These are phyloP conservation scores for Anser cygnoides DNA, from an alignment of 2,113 vertebrate species.

Conservation along the genomic window DNA sequence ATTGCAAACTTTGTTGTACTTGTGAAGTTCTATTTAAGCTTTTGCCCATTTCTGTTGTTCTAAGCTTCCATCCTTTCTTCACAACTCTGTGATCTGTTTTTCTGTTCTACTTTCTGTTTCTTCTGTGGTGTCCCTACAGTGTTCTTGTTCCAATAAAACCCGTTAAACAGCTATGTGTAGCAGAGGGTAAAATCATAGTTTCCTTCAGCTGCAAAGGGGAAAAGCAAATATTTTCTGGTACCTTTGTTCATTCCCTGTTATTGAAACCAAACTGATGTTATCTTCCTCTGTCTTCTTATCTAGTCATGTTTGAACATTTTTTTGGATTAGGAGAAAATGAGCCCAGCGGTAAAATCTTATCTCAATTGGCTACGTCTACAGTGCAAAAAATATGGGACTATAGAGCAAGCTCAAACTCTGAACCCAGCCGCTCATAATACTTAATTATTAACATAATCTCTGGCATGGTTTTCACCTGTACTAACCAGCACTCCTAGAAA, in stretches of 20 bases:
- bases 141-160: not conserved
- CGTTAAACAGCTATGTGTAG: not conserved
- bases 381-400: not conserved
- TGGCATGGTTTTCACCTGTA: not conserved
- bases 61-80: not conserved
- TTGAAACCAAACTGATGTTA: not conserved
- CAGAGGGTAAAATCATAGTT: not conserved
- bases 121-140: not conserved
- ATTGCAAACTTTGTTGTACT: not conserved
- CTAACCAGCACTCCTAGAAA: not conserved
- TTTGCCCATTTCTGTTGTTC: not conserved
- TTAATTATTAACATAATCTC: conserved; percentile 31
- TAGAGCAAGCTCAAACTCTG: not conserved
- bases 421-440: not conserved
- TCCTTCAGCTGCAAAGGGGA: not conserved
- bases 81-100: not conserved
- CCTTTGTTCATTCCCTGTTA: not conserved
- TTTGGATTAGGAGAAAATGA: conserved; percentile 11
- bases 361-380: not conserved
- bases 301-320: not conserved
- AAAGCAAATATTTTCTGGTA: not conserved
- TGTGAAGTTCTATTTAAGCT: not conserved
- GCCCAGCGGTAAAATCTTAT: conserved; percentile 41
- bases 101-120: not conserved
- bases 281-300: not conserved